Base-by-base conservation (phyloP, 2,888 invertebrate species). In the Drosophila affinis region DNA sequence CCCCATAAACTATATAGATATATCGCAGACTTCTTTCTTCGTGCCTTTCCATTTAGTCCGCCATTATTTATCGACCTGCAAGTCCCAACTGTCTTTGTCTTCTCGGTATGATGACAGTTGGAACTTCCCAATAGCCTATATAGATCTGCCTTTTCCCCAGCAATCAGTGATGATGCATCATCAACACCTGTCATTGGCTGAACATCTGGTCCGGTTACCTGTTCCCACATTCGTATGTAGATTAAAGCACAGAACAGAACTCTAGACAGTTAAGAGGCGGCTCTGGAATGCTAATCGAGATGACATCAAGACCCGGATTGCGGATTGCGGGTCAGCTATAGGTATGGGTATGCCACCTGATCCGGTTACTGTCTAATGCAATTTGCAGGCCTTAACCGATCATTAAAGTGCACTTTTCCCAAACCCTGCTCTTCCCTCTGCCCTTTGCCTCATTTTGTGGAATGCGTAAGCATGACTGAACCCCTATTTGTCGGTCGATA, bases 281-380 rank as follows among this genome's bases (percentile, higher is more conserved):
- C 9, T 47, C 27, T 52, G 34, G 34, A 67, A 49, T 67, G 44
- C 48, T 6, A 49, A 67, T 67, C 64, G 67, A 57, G 57, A 67
- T 49, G 56, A 29, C 44, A 49, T 67, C 56, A 17, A 67, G 68
- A 67, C 68, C 65, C 65, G 65, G 68, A 67, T 67, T 48, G 9
- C 65, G 65, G 57, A 67, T 39, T n/a, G n/a, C 39, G 39, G 39
- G 39, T 39, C 39, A 39, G 7, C 2, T 39, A n/a, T 14, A 2
- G 34, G 12, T 39, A 14, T 39, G 21, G 5, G 24, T 29, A n/a
- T 32, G n/a, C 32, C 32, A 27, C 12, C 44, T 34, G 68, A 57
- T 32, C 49, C 34, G 32, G 24, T 29, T 34, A 5, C 18, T 14
- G 32, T 34, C 49, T 45, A 49, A 32, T 24, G 29, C 10, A 6